Percentiles rank a stretch among this genome's conserved stretches.
These are phyloP conservation scores for Nothoprocta pentlandii DNA, from an alignment of 2,113 vertebrate species.

Conservation along the genomic window DNA sequence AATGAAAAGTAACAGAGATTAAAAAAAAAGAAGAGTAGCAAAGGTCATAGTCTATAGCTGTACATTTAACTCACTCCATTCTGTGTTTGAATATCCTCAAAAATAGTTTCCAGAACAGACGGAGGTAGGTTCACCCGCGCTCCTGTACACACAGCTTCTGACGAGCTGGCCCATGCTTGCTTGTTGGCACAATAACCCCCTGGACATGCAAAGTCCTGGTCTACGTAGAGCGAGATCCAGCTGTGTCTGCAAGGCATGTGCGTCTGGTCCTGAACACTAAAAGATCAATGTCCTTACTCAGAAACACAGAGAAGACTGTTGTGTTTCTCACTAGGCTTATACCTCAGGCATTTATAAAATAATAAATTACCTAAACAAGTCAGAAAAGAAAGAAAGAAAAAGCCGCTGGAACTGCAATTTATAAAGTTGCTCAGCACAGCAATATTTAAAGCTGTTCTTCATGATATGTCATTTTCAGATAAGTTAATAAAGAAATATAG, in stretches of 20 bases:
- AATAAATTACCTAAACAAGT: slow-evolving; percentile 74
- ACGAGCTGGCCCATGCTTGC: background rate
- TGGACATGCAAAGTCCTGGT: background rate
- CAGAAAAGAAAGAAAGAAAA: background rate
- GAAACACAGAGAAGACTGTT: background rate
- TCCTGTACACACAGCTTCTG: accelerated
- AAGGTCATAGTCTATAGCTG: background rate
- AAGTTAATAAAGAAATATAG: slow-evolving; percentile 80
- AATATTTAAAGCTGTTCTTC: slow-evolving; percentile 70
- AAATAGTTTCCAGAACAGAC: background rate
- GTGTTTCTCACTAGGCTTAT: background rate
- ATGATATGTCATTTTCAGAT: slow-evolving; percentile 76
- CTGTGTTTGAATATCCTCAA: background rate
- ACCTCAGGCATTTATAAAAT: slow-evolving; percentile 45
- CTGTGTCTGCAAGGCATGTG: background rate
- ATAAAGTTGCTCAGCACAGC: slow-evolving; percentile 73
- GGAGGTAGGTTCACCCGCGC: background rate
- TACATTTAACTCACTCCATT: background rate
- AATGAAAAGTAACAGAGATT: background rate
- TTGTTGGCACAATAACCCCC: background rate
- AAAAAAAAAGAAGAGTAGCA: background rate
- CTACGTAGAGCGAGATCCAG: background rate
- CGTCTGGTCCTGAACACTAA: background rate
- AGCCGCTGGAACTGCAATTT: slow-evolving; percentile 75
- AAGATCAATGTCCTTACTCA: background rate